Conservation (phyloP, 2,113 vertebrate genomes). For the Chaetodon auriga region DNA sequence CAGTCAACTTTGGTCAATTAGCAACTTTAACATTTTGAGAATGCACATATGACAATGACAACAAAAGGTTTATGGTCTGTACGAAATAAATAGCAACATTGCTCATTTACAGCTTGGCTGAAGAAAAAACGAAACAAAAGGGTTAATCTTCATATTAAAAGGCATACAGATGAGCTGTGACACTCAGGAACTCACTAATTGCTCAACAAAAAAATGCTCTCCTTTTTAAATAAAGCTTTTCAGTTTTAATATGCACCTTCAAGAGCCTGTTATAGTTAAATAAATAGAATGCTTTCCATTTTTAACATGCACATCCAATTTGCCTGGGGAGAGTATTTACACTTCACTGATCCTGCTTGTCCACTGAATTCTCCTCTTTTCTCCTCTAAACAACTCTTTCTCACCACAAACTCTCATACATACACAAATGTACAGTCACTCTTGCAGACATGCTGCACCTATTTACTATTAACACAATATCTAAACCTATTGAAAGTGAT, state of each 20-base stretch:
- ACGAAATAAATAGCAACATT: conserved; percentile 88
- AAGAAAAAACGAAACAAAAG: conserved; percentile 64
- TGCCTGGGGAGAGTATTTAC: conserved; percentile 87
- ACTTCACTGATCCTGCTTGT: conserved; percentile 79
- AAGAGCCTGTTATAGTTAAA: conserved; percentile 89
- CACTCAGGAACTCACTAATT: conserved; percentile 77
- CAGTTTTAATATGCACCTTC: conserved; percentile 87
- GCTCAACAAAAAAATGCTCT: conserved; percentile 82
- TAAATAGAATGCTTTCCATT: conserved; percentile 90
- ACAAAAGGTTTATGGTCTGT: conserved; percentile 79
- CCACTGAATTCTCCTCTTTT: conserved; percentile 56
- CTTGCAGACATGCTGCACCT: conserved; percentile 83
- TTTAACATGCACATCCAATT: conserved; percentile 90
- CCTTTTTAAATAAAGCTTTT: conserved; percentile 90
- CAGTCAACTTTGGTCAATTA: conserved; percentile 90
- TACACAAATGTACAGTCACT: conserved; percentile 81
- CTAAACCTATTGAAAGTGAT: conserved; percentile 88
- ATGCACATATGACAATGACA: conserved; percentile 84
- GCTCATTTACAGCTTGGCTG: conserved; percentile 86
- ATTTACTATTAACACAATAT: conserved; percentile 84
- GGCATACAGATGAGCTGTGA: conserved; percentile 81
- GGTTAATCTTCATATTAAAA: conserved; percentile 86
- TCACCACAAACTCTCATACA: conserved; percentile 76
- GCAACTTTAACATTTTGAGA: conserved; percentile 86
- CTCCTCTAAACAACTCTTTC: conserved; percentile 73